Evolutionary conservation across 2,797 vertebrate genomes (phyloP).

Genomic region (Cyclura pinguis): DNA sequence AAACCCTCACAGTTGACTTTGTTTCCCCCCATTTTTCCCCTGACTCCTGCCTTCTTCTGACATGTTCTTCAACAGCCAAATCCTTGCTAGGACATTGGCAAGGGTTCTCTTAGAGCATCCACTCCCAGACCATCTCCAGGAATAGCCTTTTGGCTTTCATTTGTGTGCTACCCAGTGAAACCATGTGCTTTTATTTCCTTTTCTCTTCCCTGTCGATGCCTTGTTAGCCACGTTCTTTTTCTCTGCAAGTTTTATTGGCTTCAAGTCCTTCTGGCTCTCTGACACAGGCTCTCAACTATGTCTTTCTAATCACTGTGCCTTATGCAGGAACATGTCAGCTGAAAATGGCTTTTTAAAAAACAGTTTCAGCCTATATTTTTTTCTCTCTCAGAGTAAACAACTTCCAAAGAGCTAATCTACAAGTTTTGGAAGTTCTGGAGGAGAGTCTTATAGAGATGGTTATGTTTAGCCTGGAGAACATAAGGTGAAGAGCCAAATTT

Average conservation of each 20-base stretch:
- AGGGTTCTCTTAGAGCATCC: constrained; percentile 58
- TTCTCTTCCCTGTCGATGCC: constrained; percentile 42
- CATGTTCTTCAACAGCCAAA: constrained; percentile 39
- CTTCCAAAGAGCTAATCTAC: constrained; percentile 22
- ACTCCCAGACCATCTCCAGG: constrained; percentile 70
- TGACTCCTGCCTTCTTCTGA: no score
- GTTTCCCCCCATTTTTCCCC: rapidly evolving
- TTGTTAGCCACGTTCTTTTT: background rate
- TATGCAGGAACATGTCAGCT: constrained; percentile 31
- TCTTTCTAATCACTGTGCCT: constrained; percentile 12
- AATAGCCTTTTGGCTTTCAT: constrained; percentile 73
- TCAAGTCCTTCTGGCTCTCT: constrained; percentile 26
- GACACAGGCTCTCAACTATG: background rate
- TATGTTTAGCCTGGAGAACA: no score
- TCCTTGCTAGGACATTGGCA: constrained; percentile 68
- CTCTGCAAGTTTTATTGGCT: constrained; percentile 29
- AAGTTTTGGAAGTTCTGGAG: no score
- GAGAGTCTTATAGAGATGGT: no score
- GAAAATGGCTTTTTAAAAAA: constrained; percentile 1
- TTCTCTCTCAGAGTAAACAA: background rate
- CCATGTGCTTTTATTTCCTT: constrained; percentile 74
- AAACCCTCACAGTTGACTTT: background rate
- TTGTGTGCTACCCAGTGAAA: constrained; percentile 72
- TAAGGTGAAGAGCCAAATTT: no score
- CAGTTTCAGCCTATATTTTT: constrained; percentile 29